A percentile compares a stretch with the other conserved stretches of the same genome.
Evolutionary conservation across 2,797 vertebrate species (phyloP).

Genomic region (Coluber constrictor): DNA sequence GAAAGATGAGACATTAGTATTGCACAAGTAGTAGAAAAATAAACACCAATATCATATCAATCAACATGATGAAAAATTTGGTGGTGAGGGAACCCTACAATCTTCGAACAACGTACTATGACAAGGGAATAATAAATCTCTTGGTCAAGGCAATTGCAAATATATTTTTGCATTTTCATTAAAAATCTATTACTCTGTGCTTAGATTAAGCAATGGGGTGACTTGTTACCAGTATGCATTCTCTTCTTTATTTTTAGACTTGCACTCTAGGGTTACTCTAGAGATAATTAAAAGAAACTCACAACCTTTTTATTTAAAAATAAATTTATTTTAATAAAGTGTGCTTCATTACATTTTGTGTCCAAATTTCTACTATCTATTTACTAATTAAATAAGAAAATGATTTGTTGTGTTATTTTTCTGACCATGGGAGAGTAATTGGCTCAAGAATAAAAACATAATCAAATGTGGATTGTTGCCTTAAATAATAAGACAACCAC

Average conservation of each 20-base stretch:
- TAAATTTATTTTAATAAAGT: constrained; percentile 34
- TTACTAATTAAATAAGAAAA: constrained; percentile 22
- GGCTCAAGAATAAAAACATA: not conserved
- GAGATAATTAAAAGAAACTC: not conserved
- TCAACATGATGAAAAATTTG: not conserved
- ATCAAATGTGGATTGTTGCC: constrained; percentile 8
- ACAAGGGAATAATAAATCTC: too few relatives aligned
- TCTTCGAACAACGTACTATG: not conserved
- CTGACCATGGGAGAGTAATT: constrained; percentile 15
- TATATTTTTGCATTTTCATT: not conserved
- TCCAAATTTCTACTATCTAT: constrained; percentile 26
- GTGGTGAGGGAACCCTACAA: not conserved
- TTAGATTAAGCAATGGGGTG: not conserved
- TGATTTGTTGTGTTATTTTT: constrained; percentile 23
- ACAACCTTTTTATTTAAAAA: constrained; percentile 15
- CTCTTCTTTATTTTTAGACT: not conserved
- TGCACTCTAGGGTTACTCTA: constrained; percentile 11
- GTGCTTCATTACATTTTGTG: not conserved
- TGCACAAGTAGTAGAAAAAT: not conserved
- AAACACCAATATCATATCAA: not conserved
- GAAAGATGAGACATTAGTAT: not conserved
- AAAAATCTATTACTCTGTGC: not conserved
- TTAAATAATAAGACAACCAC: constrained; percentile 28
- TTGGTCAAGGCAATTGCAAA: not conserved
- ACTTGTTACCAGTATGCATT: not conserved